A percentile compares a stretch with the other conserved stretches of the same genome.
phyloP scores from a whole-genome alignment of 2,113 vertebrate species.

The Craseonycteris thonglongyai region DNA sequence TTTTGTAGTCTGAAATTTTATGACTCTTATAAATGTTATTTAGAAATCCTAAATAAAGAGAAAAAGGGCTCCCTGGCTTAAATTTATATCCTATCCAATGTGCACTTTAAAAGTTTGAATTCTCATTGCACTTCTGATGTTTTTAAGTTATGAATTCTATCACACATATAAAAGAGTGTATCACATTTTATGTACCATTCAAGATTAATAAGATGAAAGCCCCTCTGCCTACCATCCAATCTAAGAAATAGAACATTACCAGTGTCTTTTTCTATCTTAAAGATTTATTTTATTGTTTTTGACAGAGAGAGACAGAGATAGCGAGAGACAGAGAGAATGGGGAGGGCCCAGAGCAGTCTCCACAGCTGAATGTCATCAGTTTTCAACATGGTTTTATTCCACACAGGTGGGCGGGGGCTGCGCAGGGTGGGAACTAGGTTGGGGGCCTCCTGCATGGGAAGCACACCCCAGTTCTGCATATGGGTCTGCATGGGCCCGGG shows the following conservation, averaged over 20 bases:
- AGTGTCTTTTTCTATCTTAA: too few species aligned
- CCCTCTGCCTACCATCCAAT: neutral
- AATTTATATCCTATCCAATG: neutral
- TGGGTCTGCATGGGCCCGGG: too few species aligned
- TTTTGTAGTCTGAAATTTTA: slow-evolving; percentile 13
- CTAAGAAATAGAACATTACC: neutral
- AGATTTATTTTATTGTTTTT: too few species aligned
- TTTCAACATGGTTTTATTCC: too few species aligned
- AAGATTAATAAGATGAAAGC: neutral
- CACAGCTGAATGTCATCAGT: too few species aligned
- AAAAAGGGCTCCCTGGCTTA: neutral
- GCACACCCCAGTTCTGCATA: too few species aligned
- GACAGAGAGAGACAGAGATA: too few species aligned
- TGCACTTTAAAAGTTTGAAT: neutral
- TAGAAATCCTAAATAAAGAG: neutral
- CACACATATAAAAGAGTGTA: neutral
- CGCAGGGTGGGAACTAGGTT: too few species aligned
- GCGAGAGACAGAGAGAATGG: too few species aligned
- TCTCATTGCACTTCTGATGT: neutral
- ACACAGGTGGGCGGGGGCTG: too few species aligned
- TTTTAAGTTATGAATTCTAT: neutral
- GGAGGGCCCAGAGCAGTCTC: too few species aligned
- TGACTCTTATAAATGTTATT: neutral
- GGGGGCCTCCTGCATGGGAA: too few species aligned
- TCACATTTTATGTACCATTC: neutral